Evolutionary conservation across 2,113 vertebrate species (phyloP).

Genomic region (Scomber scombrus): DNA sequence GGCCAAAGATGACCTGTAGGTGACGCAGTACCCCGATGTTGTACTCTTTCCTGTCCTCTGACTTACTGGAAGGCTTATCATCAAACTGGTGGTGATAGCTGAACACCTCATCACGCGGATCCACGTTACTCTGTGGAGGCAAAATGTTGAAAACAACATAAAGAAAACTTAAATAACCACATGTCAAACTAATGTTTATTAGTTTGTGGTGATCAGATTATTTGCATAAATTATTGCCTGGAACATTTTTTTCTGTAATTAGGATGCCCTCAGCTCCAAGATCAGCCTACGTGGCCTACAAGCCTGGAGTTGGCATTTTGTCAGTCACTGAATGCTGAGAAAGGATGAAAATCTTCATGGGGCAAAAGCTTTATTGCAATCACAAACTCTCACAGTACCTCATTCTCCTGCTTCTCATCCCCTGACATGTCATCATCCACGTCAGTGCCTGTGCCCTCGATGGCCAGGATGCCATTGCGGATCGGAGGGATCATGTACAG

Average conservation of each 20-base stretch:
- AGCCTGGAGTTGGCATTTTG: conserved; percentile 51
- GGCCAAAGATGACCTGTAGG: conserved; percentile 98
- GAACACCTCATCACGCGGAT: conserved; percentile 98
- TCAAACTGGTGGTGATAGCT: conserved; percentile 98
- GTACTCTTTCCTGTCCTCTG: conserved; percentile 98
- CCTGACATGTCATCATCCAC: conserved; percentile 99
- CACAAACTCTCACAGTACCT: conserved; percentile 85
- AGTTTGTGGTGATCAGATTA: too few species aligned
- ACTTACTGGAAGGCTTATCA: conserved; percentile 96
- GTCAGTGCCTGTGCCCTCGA: conserved; percentile 97
- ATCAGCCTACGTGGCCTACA: conserved; percentile 53
- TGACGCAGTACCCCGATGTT: conserved; percentile 99
- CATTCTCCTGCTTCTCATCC: conserved; percentile 98
- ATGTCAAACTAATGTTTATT: too few species aligned
- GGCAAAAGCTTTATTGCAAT: conserved; percentile 3
- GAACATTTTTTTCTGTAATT: background rate
- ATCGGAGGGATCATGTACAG: conserved; percentile 99
- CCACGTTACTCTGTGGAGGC: conserved; percentile 93
- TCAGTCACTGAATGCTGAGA: conserved; percentile 69
- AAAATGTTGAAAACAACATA: background rate
- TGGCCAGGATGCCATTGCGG: conserved; percentile 96
- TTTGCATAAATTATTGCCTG: too few species aligned
- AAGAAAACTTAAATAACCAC: too few species aligned
- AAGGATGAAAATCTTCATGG: conserved; percentile 70
- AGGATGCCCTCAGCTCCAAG: conserved; percentile 65